Evolutionary conservation across 2,113 vertebrate genomes (phyloP).

Genomic region (Gopherus evgoodei): DNA sequence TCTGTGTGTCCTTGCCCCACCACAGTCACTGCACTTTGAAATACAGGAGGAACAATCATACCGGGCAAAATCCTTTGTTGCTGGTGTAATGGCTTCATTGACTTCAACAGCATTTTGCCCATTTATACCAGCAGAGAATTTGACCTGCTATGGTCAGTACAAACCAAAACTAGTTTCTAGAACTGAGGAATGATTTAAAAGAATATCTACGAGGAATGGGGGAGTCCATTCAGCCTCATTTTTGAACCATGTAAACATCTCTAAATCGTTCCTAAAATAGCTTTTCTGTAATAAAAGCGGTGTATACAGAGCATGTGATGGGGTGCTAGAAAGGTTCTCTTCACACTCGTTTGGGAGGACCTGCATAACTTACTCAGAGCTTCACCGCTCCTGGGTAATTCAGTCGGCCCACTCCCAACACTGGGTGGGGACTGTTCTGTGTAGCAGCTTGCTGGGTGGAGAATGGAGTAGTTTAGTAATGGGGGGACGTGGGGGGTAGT

Average conservation of each 20-base stretch:
- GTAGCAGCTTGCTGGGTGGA: neutral
- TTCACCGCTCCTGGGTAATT: neutral
- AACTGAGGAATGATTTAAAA: neutral
- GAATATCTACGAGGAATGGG: neutral
- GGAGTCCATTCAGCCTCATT: too few relatives aligned
- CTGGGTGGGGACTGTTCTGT: neutral
- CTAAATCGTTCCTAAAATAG: neutral
- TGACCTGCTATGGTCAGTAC: neutral
- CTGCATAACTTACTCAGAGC: neutral
- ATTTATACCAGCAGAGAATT: neutral
- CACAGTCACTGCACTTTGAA: neutral
- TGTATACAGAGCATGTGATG: neutral
- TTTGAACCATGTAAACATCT: neutral
- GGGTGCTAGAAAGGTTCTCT: neutral
- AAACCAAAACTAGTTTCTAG: neutral
- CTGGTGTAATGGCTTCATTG: neutral
- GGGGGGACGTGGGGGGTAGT: too few relatives aligned
- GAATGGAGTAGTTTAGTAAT: neutral
- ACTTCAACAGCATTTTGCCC: neutral
- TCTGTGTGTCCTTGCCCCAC: neutral
- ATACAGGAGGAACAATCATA: neutral
- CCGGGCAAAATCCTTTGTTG: neutral
- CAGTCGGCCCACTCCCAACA: neutral
- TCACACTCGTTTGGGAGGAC: neutral
- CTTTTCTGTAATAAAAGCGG: neutral